These are phyloP conservation scores for Andrena hattorfiana DNA, from an alignment of 2,888 invertebrate species.

Conservation along the genomic window DNA sequence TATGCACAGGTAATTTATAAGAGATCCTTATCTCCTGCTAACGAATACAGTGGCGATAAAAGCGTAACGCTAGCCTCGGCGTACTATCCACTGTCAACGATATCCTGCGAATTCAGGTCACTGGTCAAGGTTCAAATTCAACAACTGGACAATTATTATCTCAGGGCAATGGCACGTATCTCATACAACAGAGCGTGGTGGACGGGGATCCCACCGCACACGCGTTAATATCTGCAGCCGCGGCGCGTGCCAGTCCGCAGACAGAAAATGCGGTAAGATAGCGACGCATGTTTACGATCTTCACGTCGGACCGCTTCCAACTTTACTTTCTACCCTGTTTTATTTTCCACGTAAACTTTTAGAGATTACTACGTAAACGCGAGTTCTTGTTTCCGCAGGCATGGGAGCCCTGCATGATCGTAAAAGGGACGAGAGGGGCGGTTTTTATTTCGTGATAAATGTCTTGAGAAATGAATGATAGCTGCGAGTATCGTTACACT, in stretches of 20 bases:
- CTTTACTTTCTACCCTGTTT: slow-evolving; percentile 14
- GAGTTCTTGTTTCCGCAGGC: slow-evolving; percentile 48
- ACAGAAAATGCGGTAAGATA: slow-evolving; percentile 89
- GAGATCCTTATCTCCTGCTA: neutral
- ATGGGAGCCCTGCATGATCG: slow-evolving; percentile 64
- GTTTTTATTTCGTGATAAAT: slow-evolving; percentile 9
- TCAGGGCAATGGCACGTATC: slow-evolving; percentile 86
- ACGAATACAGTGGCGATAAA: neutral
- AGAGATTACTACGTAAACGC: slow-evolving; percentile 30
- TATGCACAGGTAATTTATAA: slow-evolving; percentile 87
- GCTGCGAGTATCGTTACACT: neutral
- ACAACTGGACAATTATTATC: slow-evolving; percentile 84
- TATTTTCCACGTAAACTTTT: slow-evolving; percentile 31
- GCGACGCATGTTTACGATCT: slow-evolving; percentile 50
- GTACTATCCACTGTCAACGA: slow-evolving; percentile 8
- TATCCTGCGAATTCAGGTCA: slow-evolving; percentile 74
- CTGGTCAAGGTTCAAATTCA: slow-evolving; percentile 82
- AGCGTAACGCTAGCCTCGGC: neutral
- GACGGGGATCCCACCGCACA: slow-evolving; percentile 88
- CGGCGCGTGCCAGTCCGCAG: slow-evolving; percentile 89
- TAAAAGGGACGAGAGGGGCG: slow-evolving; percentile 4
- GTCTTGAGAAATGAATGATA: neutral
- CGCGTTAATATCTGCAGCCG: slow-evolving; percentile 86
- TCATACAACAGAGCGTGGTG: slow-evolving; percentile 89
- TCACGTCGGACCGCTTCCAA: slow-evolving; percentile 49